Evolutionary conservation across 2,113 vertebrate genomes (phyloP).

Genomic region (Diglossa brunneiventris): DNA sequence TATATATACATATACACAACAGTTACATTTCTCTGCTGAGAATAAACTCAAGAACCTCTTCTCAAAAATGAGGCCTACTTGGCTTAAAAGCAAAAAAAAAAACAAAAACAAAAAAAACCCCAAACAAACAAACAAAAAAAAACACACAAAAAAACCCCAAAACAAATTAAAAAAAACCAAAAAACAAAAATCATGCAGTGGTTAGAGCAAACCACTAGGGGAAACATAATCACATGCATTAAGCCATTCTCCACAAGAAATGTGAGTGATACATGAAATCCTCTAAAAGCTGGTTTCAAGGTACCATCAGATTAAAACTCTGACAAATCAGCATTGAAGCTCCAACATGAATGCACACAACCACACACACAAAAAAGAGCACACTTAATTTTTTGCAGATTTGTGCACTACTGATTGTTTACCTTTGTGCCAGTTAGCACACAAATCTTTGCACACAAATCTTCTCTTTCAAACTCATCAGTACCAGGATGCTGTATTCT

Average conservation of each 20-base stretch:
- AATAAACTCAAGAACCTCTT: neutral
- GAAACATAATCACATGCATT: constrained; percentile 49
- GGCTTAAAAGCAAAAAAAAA: neutral
- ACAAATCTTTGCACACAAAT: neutral
- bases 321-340: neutral
- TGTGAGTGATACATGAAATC: neutral
- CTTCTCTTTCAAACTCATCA: neutral
- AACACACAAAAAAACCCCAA: no score
- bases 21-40: neutral
- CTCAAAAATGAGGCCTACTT: neutral
- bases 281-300: neutral
- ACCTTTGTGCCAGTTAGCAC: no score
- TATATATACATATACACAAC: neutral
- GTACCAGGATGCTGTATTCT: neutral
- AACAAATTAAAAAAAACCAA: neutral
- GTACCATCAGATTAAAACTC: neutral
- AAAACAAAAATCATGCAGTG: neutral
- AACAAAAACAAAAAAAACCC: neutral
- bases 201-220: constrained; percentile 35
- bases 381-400: neutral
- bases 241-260: neutral
- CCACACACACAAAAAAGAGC: neutral
- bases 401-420: neutral
- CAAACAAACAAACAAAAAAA: neutral
- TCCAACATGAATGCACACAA: neutral